Conservation (phyloP, 2,888 invertebrate species). For the Nomada ferruginata region DNA sequence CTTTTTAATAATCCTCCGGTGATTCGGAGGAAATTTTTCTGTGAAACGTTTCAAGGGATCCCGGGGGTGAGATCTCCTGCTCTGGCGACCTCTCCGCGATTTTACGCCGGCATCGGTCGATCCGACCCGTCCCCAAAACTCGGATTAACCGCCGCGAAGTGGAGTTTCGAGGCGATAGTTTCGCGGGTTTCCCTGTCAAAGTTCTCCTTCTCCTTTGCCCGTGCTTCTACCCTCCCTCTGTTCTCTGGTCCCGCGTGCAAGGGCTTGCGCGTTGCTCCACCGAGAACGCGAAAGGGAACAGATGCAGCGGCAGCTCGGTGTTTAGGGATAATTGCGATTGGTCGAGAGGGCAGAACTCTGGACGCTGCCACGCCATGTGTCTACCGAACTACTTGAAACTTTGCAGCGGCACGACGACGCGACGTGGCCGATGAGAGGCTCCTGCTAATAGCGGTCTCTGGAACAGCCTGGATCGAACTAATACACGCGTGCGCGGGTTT, state of each 20-base stretch:
- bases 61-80: background rate
- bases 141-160: slow-evolving; percentile 71
- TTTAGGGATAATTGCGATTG: slow-evolving; percentile 74
- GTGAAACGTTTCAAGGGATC: slow-evolving; percentile 12
- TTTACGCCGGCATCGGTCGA: slow-evolving; percentile 13
- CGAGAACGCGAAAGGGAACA: slow-evolving; percentile 55
- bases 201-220: slow-evolving; percentile 41
- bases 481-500: slow-evolving; percentile 26
- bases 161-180: slow-evolving; percentile 53
- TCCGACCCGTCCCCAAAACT: slow-evolving; percentile 73
- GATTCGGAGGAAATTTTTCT: slow-evolving; percentile 2
- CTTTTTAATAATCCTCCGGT: background rate
- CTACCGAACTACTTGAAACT: slow-evolving; percentile 74
- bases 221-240: slow-evolving; percentile 3
- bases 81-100: background rate
- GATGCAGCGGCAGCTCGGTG: slow-evolving; percentile 60
- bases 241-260: slow-evolving; percentile 44
- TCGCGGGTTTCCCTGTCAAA: slow-evolving; percentile 55
- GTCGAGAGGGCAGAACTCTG: slow-evolving; percentile 66
- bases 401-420: slow-evolving; percentile 52
- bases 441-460: slow-evolving; percentile 54
- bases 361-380: slow-evolving; percentile 69
- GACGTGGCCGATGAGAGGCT: slow-evolving; percentile 47
- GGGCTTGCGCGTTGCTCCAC: slow-evolving; percentile 30
- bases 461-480: slow-evolving; percentile 14